A percentile compares a stretch with the other conserved stretches of the same genome.
phyloP scores from a whole-genome alignment of 2,113 vertebrate genomes.

The Pelmatolapia mariae region DNA sequence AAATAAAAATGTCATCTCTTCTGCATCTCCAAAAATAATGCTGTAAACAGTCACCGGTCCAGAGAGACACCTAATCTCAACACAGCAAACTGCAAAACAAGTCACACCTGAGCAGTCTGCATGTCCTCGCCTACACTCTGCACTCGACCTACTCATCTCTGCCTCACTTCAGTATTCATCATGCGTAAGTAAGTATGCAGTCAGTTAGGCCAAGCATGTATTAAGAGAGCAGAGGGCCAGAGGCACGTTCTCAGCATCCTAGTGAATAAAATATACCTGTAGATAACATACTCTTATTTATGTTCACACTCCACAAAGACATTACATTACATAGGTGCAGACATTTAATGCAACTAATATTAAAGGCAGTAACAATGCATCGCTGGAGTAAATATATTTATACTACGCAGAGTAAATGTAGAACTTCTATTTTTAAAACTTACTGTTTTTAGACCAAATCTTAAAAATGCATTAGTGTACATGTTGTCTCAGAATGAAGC shows the following conservation, averaged over 20 bases:
- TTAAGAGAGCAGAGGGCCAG: not conserved
- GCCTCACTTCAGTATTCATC: conserved; percentile 12
- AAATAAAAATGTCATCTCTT: conserved; percentile 34
- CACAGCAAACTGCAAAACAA: not conserved
- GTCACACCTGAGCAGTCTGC: conserved; percentile 37
- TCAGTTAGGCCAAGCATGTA: conserved; percentile 14
- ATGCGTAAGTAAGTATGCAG: conserved; percentile 13
- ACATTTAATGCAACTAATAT: not conserved
- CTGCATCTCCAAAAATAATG: conserved; percentile 35
- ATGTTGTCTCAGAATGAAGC: accelerated
- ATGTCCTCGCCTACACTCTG: conserved; percentile 21
- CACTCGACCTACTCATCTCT: not conserved
- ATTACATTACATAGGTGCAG: not conserved
- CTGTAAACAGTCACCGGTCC: conserved; percentile 18
- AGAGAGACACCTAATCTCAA: conserved; percentile 26
- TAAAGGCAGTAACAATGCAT: not conserved
- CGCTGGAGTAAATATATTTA: not conserved
- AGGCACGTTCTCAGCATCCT: not conserved
- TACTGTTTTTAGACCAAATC: not conserved
- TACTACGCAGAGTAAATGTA: accelerated
- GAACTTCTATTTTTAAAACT: not conserved
- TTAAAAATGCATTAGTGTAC: not conserved
- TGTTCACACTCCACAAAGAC: not conserved
- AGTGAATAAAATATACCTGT: not conserved
- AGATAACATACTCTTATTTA: not conserved